Percentiles rank a stretch among this genome's conserved stretches.
These are phyloP conservation scores for Aphelenchoides avenae DNA, from an alignment of 1,140 invertebrate species.

Conservation along the genomic window DNA sequence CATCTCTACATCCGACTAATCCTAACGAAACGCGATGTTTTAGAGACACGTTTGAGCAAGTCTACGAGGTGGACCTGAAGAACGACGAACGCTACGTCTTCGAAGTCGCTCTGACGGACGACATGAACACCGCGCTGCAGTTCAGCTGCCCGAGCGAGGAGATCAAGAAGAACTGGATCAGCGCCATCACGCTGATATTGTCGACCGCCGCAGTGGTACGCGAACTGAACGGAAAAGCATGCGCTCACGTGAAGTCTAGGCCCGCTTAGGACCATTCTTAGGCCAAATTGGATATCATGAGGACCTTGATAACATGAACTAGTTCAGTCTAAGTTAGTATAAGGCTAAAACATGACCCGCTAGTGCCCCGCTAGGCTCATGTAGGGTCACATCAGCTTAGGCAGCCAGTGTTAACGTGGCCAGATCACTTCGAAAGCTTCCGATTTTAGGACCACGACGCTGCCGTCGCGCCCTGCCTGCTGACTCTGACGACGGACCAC, in stretches of 20 bases:
- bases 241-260: too few relatives aligned
- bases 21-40: not conserved
- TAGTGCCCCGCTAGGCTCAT: not conserved
- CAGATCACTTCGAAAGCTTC: not conserved
- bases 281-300: too few relatives aligned
- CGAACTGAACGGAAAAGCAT: too few relatives aligned
- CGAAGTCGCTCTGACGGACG: slow-evolving; percentile 25
- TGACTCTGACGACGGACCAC: slow-evolving; percentile 23
- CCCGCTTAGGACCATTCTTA: too few relatives aligned
- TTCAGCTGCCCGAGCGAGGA: slow-evolving; percentile 28
- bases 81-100: slow-evolving; percentile 39
- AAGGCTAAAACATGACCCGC: too few relatives aligned
- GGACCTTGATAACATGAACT: too few relatives aligned
- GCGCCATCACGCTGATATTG: slow-evolving; percentile 19
- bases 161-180: slow-evolving; percentile 39
- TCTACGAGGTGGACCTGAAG: slow-evolving; percentile 21
- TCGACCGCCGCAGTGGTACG: too few relatives aligned
- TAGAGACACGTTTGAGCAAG: slow-evolving; percentile 33
- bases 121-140: slow-evolving; percentile 14
- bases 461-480: slow-evolving; percentile 25
- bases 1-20: not conserved
- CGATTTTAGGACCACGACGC: slow-evolving; percentile 21
- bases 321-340: too few relatives aligned
- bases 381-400: not conserved
- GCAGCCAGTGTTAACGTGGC: not conserved